Evolutionary conservation across 2,797 vertebrate genomes (phyloP).

Genomic region (Limnodromus scolopaceus): DNA sequence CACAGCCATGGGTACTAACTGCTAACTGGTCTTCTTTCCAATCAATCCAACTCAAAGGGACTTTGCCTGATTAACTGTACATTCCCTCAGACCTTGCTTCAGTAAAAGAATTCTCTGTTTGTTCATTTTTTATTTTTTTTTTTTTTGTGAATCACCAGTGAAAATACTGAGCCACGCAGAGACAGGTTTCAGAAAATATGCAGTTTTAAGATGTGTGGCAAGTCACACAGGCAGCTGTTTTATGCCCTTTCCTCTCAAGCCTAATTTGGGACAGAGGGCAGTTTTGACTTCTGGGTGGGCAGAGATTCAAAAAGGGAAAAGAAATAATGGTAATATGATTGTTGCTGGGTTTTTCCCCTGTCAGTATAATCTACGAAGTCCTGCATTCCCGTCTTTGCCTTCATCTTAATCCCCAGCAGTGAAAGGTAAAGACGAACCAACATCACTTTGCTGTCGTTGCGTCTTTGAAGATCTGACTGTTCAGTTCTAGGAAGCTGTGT

Average conservation of each 20-base stretch:
- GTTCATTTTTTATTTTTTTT: not conserved
- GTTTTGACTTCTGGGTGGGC: not conserved
- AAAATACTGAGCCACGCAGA: not conserved
- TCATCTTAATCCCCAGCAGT: not conserved
- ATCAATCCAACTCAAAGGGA: not conserved
- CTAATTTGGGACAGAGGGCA: not conserved
- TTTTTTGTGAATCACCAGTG: not conserved
- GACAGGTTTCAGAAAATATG: not conserved
- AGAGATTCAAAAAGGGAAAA: not conserved
- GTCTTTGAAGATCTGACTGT: not conserved
- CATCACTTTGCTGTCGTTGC: not conserved
- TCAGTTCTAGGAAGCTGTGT: not conserved
- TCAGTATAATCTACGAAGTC: not conserved
- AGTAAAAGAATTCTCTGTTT: not conserved
- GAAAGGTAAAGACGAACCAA: not conserved
- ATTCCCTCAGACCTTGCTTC: not conserved
- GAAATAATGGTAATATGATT: not conserved
- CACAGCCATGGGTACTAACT: not conserved
- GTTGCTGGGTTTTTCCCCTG: rapidly evolving
- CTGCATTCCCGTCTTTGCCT: not conserved
- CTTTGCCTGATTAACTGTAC: not conserved
- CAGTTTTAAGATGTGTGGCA: not conserved
- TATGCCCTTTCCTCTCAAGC: not conserved
- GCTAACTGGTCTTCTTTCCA: not conserved
- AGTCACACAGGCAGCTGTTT: not conserved